Base-by-base conservation (phyloP, 2,888 invertebrate genomes). In the Lysandra coridon region DNA sequence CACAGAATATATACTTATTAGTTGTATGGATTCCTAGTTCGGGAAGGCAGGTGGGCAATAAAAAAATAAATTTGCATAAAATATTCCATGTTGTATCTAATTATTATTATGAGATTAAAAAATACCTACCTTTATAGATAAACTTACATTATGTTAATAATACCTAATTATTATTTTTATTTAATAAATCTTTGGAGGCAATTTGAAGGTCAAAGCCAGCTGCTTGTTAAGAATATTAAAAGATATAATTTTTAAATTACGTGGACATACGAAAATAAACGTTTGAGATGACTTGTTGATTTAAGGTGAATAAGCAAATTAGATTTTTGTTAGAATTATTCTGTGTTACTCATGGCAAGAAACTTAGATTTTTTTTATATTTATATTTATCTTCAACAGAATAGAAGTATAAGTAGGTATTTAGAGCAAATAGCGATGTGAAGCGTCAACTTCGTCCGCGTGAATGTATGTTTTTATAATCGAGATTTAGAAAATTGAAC, bases 121-220 rank as follows among this genome's bases (percentile, higher is more conserved):
- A 30, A 10, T 7, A 33, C 4, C 12, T 69, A 33, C 33, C 1
- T 62, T 53, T 5, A 14, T 53, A 60, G 6, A 60, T 23, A 62
- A 62, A 69, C 14, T 14, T 14, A 33, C 69, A 69, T 37, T 33
- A 69, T 33, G 69, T 33, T 14, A 69, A 69, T 64, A 69, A 4
- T 57, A 57, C 4, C 12, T 14, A 57, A 69, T 69, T 37, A 69
- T 69, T 69, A 5, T 33, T 69, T 69, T 62, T 23, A 23, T 23
- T 69, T 69, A 69, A 69, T 69, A 5, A 33, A 69, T 14, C 12
- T 69, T 14, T 33, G 33, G 33, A 69, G 33, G 33, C 33, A 69
- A 37, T 33, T 69, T 33, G 69, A 69, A 69, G 69, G 69, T 69
- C 33, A 69, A 33, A 33, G 69, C 69, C 33, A 69, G 69, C 69